Evolutionary conservation across 2,888 invertebrate genomes (phyloP).

Genomic region (Xestia xanthographa): DNA sequence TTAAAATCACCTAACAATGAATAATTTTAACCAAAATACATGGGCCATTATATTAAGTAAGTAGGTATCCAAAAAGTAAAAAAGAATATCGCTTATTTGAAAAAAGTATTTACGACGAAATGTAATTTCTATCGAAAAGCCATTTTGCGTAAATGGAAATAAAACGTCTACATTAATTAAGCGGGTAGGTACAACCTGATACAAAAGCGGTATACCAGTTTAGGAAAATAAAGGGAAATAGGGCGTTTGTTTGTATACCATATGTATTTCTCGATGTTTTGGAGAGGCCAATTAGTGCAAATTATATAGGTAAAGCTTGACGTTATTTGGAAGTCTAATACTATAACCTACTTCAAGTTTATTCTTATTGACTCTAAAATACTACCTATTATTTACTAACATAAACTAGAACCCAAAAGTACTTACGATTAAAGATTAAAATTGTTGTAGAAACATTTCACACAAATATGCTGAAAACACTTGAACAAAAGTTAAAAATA

Average conservation of each 20-base stretch:
- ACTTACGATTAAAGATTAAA: slow-evolving; percentile 50
- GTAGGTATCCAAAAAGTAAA: background rate
- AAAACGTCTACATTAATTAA: slow-evolving; percentile 46
- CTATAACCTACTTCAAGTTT: background rate
- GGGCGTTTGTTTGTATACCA: background rate
- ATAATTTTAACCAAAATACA: background rate
- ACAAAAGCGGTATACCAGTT: slow-evolving; percentile 44
- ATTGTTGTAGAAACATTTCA: slow-evolving; percentile 29
- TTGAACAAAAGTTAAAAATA: slow-evolving; percentile 62
- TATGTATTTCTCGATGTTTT: background rate
- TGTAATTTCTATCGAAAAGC: slow-evolving; percentile 31
- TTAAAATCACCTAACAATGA: background rate
- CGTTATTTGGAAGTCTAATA: background rate
- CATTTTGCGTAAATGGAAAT: slow-evolving; percentile 36
- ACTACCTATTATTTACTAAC: background rate
- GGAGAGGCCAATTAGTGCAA: background rate
- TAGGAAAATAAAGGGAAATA: slow-evolving; percentile 10
- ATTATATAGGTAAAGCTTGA: background rate
- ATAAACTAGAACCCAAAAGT: background rate
- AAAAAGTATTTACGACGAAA: slow-evolving; percentile 1
- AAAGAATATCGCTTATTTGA: background rate
- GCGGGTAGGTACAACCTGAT: slow-evolving; percentile 15
- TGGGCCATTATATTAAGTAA: too few species aligned
- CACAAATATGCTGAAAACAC: slow-evolving; percentile 51
- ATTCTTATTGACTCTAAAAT: background rate